phyloP scores from a whole-genome alignment of 2,797 vertebrate genomes.

The Coracias cyanogaster region DNA sequence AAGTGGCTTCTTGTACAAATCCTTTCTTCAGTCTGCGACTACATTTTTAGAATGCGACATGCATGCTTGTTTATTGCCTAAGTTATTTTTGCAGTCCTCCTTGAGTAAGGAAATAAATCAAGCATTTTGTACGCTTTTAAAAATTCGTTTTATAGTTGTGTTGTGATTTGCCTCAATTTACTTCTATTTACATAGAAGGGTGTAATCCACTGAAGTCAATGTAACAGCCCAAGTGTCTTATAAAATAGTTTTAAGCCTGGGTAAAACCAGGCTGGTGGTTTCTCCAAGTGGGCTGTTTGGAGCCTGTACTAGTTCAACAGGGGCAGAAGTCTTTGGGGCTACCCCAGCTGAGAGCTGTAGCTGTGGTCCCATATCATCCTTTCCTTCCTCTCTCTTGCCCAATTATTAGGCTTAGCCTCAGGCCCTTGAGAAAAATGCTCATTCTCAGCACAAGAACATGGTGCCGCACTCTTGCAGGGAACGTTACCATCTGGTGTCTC shows the following conservation, averaged over 20 bases:
- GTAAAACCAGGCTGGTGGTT: background rate
- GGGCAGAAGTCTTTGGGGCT: background rate
- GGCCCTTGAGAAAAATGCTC: background rate
- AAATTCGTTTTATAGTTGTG: background rate
- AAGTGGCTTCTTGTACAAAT: background rate
- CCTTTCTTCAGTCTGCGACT: background rate
- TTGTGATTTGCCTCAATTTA: background rate
- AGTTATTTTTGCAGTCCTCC: background rate
- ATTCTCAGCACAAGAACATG: background rate
- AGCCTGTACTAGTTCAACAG: background rate
- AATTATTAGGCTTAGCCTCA: background rate
- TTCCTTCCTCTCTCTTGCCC: background rate
- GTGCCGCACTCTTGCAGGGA: background rate
- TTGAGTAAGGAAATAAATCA: background rate
- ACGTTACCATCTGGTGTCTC: constrained; percentile 27
- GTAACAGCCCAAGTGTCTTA: background rate
- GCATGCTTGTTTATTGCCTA: background rate
- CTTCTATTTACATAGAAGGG: background rate
- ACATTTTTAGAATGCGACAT: background rate
- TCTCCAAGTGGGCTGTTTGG: constrained; percentile 5
- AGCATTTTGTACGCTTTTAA: background rate
- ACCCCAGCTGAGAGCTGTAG: background rate
- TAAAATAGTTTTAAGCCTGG: background rate
- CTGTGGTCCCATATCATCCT: background rate
- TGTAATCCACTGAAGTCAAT: background rate